These are phyloP conservation scores for Rattus norvegicus DNA, from an alignment of 2,113 vertebrate species.

Conservation along the genomic window DNA sequence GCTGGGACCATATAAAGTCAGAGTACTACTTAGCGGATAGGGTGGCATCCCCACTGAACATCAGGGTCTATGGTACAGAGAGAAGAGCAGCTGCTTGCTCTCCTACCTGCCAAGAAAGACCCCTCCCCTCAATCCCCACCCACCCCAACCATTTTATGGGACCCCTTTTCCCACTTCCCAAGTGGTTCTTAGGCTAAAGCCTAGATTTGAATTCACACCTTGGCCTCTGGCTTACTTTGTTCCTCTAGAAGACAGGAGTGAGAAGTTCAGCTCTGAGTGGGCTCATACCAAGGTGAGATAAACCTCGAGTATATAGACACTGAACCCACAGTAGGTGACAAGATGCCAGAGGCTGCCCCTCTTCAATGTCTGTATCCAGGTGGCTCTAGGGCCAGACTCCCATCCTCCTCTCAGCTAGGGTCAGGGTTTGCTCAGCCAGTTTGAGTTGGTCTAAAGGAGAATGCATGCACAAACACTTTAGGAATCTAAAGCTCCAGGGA, in stretches of 20 bases:
- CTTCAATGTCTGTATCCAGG: not conserved
- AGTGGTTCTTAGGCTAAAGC: too few species aligned
- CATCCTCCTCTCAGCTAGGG: not conserved
- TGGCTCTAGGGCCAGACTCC: too few species aligned
- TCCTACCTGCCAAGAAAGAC: not conserved
- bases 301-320: fast-evolving
- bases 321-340: too few species aligned
- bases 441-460: not conserved
- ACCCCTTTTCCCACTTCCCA: not conserved
- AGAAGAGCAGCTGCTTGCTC: fast-evolving
- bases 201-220: not conserved
- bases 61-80: fast-evolving
- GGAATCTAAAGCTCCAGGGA: not conserved
- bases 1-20: not conserved
- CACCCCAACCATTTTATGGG: not conserved
- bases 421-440: not conserved
- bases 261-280: not conserved
- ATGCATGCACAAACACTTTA: not conserved
- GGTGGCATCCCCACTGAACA: fast-evolving
- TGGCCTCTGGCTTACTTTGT: not conserved
- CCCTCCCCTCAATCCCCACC: not conserved
- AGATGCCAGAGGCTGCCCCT: not conserved
- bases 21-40: fast-evolving
- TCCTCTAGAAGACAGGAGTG: not conserved
- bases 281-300: fast-evolving